Base-by-base conservation (phyloP, 2,888 invertebrate genomes). In the Drosophila borealis region DNA sequence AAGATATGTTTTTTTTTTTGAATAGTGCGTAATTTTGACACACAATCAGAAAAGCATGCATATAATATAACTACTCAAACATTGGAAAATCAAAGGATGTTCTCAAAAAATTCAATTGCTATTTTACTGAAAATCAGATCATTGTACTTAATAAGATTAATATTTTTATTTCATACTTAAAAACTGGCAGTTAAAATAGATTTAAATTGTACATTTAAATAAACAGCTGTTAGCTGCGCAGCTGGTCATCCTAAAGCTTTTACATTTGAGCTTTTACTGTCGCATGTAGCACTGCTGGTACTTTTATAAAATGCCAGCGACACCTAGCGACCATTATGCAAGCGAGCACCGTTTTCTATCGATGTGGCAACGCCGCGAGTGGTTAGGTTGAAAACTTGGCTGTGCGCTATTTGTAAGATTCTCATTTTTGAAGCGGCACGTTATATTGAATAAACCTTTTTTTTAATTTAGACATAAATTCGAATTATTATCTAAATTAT, bases 181-280 rank as follows among this genome's bases (percentile, higher is more conserved):
- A 8, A 29, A 29, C 2, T 8, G 29, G 29, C 8, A 8, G 29
- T 8, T 29, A 2, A 29, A 29, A 29, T 29, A 2, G 2, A 8
- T 29, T 29, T 29, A 8, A 29, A 29, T 29, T 29, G 29, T 29
- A 29, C 8, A 29, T 29, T 29, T 8, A 29, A 29, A 29, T 29
- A 6, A 8, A 2, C 29, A 8, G 29, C 29, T 8, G 29, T 8
- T 9, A 9, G 2, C 8, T 14, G 3, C 0, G 5, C 29, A 8
- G 13, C 37, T 68, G 69, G 61, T 39, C 51, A 45, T 50, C 13
- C 45, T 42, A 39, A 68, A 67, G 54, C 60, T 51, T 39, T 13
- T 4, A 14, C 0, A 25, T 1, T 8, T 8, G 25, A 60, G 41
- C 69, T 54, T 49, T 55, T 4, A 5, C 0, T 14, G 8, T 2